phyloP scores from a whole-genome alignment of 1,140 invertebrate genomes.

The Bombus confusus region DNA sequence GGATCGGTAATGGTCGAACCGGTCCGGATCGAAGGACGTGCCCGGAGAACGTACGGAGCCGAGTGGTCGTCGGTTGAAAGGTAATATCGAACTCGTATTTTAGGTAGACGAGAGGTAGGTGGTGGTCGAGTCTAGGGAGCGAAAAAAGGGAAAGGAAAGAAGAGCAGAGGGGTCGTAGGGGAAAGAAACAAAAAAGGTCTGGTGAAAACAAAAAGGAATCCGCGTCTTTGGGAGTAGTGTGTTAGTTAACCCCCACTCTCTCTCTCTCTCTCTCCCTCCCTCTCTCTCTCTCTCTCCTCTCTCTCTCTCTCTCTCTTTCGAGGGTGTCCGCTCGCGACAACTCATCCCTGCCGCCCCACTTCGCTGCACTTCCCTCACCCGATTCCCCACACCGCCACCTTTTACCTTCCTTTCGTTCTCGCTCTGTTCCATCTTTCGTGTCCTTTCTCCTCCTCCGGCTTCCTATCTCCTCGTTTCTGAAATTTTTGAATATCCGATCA shows the following conservation, averaged over 20 bases:
- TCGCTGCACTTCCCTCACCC: conserved; percentile 5
- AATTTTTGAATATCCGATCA: conserved; percentile 82
- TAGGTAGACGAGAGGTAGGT: conserved; percentile 65
- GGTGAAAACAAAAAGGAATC: conserved; percentile 70
- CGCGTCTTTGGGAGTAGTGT: conserved; percentile 72
- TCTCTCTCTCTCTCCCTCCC: no score
- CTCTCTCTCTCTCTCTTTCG: background rate
- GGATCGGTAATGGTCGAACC: conserved; percentile 61
- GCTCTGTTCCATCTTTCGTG: conserved; percentile 28
- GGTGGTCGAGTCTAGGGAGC: conserved; percentile 36
- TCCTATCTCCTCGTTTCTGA: conserved; percentile 72
- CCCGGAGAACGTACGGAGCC: conserved; percentile 39
- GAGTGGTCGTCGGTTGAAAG: conserved; percentile 69
- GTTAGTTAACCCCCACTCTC: conserved; percentile 68
- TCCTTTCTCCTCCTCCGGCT: conserved; percentile 60
- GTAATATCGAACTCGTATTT: conserved; percentile 78
- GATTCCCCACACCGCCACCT: conserved; percentile 11
- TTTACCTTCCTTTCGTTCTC: conserved; percentile 42
- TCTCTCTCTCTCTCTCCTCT: fast-evolving
- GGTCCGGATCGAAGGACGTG: conserved; percentile 52
- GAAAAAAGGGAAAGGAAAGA: conserved; percentile 17
- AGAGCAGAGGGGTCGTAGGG: conserved; percentile 64
- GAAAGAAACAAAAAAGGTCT: conserved; percentile 70
- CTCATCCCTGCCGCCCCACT: conserved; percentile 57
- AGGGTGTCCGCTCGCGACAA: conserved; percentile 61